Percentiles rank a stretch among this genome's conserved stretches.
Evolutionary conservation across 2,113 vertebrate genomes (phyloP).

Genomic region (Pterocles gutturalis): DNA sequence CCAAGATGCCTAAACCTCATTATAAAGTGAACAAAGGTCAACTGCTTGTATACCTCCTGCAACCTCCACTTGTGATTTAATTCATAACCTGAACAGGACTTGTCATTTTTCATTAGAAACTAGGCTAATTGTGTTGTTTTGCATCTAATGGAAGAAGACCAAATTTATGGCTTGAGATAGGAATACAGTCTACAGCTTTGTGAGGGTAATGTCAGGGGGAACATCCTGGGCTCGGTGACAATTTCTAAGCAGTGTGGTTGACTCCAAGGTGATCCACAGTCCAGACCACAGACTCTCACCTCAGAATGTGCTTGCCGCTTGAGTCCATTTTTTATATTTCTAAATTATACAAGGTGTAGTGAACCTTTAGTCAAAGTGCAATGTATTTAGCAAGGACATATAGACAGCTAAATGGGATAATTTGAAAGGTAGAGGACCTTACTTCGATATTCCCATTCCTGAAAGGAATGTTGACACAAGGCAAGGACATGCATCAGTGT

Average conservation of each 20-base stretch:
- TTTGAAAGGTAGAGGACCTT: not conserved
- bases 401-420: not conserved
- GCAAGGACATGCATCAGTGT: rapidly evolving
- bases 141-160: not conserved
- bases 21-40: not conserved
- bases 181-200: not conserved
- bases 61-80: not conserved
- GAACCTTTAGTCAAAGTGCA: not conserved
- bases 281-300: not conserved
- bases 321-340: not conserved
- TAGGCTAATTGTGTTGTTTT: not conserved
- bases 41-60: not conserved
- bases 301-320: not conserved
- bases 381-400: not conserved
- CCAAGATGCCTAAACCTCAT: not conserved
- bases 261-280: not conserved
- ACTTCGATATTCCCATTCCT: not conserved
- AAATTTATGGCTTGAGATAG: not conserved
- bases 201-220: not conserved
- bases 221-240: not conserved
- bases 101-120: not conserved
- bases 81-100: not conserved
- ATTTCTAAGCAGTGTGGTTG: not conserved
- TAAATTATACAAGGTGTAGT: not conserved
- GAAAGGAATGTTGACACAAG: not conserved